These are phyloP conservation scores for Ommatoiulus sabulosus DNA, from an alignment of 2,888 invertebrate genomes.

Conservation along the genomic window DNA sequence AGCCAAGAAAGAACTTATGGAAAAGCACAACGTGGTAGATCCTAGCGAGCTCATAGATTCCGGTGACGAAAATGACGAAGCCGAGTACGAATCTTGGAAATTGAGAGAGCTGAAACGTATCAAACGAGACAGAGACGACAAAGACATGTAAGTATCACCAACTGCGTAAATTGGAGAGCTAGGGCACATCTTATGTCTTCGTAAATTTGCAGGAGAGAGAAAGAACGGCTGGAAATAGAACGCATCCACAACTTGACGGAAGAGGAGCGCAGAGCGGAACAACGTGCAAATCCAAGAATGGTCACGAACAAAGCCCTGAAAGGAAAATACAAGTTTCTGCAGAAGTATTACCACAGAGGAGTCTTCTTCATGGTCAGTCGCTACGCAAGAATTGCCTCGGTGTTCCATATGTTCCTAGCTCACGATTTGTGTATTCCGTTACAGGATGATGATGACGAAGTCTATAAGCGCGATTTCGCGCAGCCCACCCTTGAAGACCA, in stretches of 20 bases:
- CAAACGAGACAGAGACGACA: slow-evolving; percentile 95
- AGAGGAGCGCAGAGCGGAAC: slow-evolving; percentile 91
- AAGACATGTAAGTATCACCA: slow-evolving; percentile 80
- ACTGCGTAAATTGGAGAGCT: background rate
- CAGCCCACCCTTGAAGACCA: slow-evolving; percentile 98
- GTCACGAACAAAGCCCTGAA: slow-evolving; percentile 95
- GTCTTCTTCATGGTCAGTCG: slow-evolving; percentile 87
- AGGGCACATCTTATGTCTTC: background rate
- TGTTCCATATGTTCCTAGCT: background rate
- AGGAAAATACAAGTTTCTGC: slow-evolving; percentile 99
- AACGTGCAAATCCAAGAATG: slow-evolving; percentile 88
- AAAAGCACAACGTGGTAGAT: slow-evolving; percentile 71
- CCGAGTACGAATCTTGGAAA: slow-evolving; percentile 99
- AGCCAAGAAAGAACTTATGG: slow-evolving; percentile 84
- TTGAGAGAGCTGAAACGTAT: slow-evolving; percentile 94
- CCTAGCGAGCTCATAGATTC: slow-evolving; percentile 87
- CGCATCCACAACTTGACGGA: slow-evolving; percentile 93
- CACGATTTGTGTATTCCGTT: no score
- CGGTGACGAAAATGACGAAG: slow-evolving; percentile 95
- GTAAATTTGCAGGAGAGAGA: slow-evolving; percentile 76
- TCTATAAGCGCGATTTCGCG: slow-evolving; percentile 93
- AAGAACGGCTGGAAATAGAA: slow-evolving; percentile 89
- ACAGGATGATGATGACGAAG: slow-evolving; percentile 86
- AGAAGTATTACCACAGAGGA: slow-evolving; percentile 99
- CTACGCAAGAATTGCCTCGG: background rate